Evolutionary conservation across 2,797 vertebrate genomes (phyloP).

Genomic region (Poeciliopsis gracilis): DNA sequence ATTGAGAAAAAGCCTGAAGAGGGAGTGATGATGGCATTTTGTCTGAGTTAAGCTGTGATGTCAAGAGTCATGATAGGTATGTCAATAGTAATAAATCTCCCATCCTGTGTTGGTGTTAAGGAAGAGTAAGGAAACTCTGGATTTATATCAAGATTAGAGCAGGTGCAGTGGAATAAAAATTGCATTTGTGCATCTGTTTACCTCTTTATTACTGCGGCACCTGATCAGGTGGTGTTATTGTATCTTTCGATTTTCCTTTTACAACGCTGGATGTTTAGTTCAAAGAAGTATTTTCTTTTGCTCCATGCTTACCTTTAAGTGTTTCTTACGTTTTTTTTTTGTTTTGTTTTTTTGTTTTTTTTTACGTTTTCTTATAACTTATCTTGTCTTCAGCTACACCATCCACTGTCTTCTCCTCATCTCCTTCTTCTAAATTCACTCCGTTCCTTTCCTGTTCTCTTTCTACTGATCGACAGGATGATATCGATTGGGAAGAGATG

Average conservation of each 20-base stretch:
- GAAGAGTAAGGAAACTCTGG: conserved; percentile 4
- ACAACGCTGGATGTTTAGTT: background rate
- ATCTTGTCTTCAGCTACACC: conserved; percentile 8
- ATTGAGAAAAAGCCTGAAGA: background rate
- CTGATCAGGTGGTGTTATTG: background rate
- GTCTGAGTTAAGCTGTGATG: conserved; percentile 50
- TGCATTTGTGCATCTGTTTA: background rate
- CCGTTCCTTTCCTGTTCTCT: conserved; percentile 16
- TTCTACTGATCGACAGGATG: conserved; percentile 60
- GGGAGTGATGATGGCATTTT: conserved; percentile 41
- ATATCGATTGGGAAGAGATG: conserved; percentile 72
- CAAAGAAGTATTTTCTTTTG: background rate
- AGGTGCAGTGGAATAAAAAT: background rate
- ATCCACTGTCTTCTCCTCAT: conserved; percentile 8
- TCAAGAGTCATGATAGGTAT: conserved; percentile 47
- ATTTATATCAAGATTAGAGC: conserved; percentile 32
- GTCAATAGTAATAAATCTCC: conserved; percentile 58
- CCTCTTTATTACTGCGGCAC: background rate
- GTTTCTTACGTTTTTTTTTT: background rate
- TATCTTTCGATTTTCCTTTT: background rate
- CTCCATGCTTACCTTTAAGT: background rate
- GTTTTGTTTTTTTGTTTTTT: background rate
- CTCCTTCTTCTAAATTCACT: conserved; percentile 3
- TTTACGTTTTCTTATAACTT: conserved; percentile 14
- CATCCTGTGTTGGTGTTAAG: conserved; percentile 30